phyloP scores from a whole-genome alignment of 2,888 invertebrate species.

The Pocota personata region DNA sequence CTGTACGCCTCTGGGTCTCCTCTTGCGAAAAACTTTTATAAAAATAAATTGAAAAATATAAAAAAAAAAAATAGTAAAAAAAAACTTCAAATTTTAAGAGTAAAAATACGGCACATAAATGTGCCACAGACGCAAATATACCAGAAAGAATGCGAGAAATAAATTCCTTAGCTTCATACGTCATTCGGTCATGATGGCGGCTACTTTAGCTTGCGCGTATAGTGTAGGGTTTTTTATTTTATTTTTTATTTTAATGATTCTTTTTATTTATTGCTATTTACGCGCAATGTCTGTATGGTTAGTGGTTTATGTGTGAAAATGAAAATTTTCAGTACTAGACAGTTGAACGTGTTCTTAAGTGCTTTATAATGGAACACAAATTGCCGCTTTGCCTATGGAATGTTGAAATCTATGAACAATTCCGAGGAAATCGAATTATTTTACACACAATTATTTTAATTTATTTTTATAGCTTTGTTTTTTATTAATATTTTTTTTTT shows the following conservation, averaged over 20 bases:
- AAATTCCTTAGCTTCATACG: conserved; percentile 69
- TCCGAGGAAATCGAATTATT: conserved; percentile 14
- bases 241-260: conserved; percentile 5
- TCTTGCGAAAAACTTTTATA: conserved; percentile 49
- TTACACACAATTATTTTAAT: conserved; percentile 7
- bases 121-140: conserved; percentile 73
- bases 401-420: conserved; percentile 15
- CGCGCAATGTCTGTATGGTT: background rate
- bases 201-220: conserved; percentile 59
- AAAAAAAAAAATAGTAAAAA: conserved; percentile 16
- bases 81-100: conserved; percentile 23
- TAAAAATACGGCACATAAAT: conserved; percentile 69
- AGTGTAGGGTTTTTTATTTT: conserved; percentile 18
- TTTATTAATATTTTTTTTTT: conserved; percentile 6
- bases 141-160: conserved; percentile 69
- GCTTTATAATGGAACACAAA: conserved; percentile 45
- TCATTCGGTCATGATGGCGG: conserved; percentile 68
- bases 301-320: conserved; percentile 38
- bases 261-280: conserved; percentile 25
- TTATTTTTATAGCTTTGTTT: conserved; percentile 15
- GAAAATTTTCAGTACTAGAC: conserved; percentile 37
- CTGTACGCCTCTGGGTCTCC: conserved; percentile 63
- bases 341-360: conserved; percentile 65
- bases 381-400: background rate
- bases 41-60: conserved; percentile 53